Conservation (phyloP, 2,888 invertebrate species). For the Protophormia terraenovae region DNA sequence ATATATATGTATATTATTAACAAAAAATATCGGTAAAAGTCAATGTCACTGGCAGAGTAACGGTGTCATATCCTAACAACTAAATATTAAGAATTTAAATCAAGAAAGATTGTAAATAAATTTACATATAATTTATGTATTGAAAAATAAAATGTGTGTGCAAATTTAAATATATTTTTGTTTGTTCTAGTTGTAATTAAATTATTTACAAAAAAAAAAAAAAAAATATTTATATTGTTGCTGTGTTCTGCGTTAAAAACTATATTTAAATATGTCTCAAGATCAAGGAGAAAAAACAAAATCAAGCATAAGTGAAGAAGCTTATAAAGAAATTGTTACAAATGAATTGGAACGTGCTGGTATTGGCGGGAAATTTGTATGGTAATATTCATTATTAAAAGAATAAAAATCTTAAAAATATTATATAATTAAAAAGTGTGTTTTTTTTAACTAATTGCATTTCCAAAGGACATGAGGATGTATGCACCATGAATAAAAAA, state of each 20-base stretch:
- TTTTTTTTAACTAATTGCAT: no score
- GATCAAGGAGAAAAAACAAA: conserved; percentile 72
- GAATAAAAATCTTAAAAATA: no score
- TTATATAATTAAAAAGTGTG: no score
- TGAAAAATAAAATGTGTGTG: conserved; percentile 12
- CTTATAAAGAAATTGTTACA: conserved; percentile 78
- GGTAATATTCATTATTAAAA: conserved; percentile 73
- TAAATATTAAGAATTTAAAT: background rate
- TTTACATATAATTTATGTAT: background rate
- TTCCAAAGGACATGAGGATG: no score
- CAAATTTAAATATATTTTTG: background rate
- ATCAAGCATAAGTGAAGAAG: conserved; percentile 77
- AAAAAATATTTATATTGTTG: conserved; percentile 7
- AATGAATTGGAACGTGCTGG: conserved; percentile 79
- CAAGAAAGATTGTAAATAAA: background rate
- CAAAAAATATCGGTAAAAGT: conserved; percentile 27
- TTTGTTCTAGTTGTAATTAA: background rate
- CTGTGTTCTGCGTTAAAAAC: conserved; percentile 7
- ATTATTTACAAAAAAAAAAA: conserved; percentile 11
- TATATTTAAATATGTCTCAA: conserved; percentile 50
- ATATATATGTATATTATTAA: background rate
- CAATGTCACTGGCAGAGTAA: conserved; percentile 2
- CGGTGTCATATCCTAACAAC: background rate
- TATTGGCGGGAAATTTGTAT: conserved; percentile 80
- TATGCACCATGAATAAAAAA: no score